A percentile compares a stretch with the other conserved stretches of the same genome.
These are phyloP conservation scores for Trachelus tabidus DNA, from an alignment of 2,888 invertebrate species.

Conservation along the genomic window DNA sequence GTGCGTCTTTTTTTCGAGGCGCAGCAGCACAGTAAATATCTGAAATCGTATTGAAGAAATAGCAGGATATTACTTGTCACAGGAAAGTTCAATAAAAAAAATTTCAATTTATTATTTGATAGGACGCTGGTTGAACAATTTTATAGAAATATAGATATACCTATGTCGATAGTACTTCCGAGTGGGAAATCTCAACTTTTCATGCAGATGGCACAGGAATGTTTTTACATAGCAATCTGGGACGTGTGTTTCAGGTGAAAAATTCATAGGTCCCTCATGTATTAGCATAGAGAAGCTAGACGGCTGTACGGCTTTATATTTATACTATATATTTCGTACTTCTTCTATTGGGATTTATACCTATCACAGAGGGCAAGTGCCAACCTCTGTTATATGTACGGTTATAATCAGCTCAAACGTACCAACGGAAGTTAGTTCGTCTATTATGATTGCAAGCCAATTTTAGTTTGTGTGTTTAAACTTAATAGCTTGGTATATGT, in stretches of 20 bases:
- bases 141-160: not conserved
- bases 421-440: not conserved
- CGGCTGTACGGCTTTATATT: not conserved
- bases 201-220: not conserved
- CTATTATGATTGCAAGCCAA: not conserved
- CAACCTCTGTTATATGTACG: not conserved
- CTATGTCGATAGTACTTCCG: not conserved
- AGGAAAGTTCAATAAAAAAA: not conserved
- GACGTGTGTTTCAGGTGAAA: not conserved
- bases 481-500: not conserved
- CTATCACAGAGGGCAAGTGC: not conserved
- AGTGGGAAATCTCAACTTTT: not conserved
- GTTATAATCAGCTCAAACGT: not conserved
- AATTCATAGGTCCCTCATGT: not conserved
- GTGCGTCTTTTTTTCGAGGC: constrained; percentile 40
- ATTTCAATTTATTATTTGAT: not conserved
- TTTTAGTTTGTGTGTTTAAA: not conserved
- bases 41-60: constrained; percentile 23
- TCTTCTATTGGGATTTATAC: not conserved
- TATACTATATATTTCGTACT: not conserved
- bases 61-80: not conserved
- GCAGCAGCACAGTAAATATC: constrained; percentile 52
- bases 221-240: not conserved
- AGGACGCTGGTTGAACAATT: not conserved
- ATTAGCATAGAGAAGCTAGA: not conserved